Percentiles rank a stretch among this genome's conserved stretches.
These are phyloP conservation scores for Ceyx margarethae DNA, from an alignment of 2,113 vertebrate genomes.

Conservation along the genomic window DNA sequence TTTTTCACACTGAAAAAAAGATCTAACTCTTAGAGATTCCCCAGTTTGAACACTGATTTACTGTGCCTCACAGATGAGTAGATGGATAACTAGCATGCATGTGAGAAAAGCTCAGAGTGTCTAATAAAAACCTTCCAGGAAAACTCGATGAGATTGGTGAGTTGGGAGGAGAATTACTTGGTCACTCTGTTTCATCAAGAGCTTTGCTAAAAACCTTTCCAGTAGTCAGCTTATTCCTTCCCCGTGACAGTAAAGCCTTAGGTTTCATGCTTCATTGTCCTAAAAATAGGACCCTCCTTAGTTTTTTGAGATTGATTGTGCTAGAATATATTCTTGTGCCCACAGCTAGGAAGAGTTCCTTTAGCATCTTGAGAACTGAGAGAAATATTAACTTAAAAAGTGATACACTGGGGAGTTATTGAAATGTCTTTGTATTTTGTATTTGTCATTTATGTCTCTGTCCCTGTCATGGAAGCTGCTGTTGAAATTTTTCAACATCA, in stretches of 20 bases:
- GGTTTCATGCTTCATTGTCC: constrained; percentile 1
- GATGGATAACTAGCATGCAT: neutral
- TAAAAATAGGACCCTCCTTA: constrained; percentile 45
- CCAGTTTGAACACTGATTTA: neutral
- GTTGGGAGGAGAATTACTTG: neutral
- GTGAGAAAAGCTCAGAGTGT: neutral
- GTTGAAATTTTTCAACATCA: constrained; percentile 71
- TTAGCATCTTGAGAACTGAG: neutral
- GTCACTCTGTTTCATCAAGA: neutral
- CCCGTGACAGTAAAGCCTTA: neutral
- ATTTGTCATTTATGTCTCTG: constrained; percentile 68
- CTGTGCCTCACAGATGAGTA: neutral
- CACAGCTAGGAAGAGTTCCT: neutral
- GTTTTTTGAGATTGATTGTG: neutral
- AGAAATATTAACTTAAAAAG: constrained; percentile 11
- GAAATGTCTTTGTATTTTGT: constrained; percentile 63
- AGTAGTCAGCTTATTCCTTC: neutral
- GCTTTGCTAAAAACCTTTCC: neutral
- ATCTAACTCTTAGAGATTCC: neutral
- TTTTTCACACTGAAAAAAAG: neutral
- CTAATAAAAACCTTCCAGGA: neutral
- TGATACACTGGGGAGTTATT: constrained; percentile 33
- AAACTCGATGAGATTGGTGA: neutral
- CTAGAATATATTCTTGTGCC: neutral
- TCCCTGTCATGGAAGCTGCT: constrained; percentile 69